Percentiles rank a stretch among this genome's conserved stretches.
phyloP scores from a whole-genome alignment of 1,140 invertebrate genomes.

The Apis florea region DNA sequence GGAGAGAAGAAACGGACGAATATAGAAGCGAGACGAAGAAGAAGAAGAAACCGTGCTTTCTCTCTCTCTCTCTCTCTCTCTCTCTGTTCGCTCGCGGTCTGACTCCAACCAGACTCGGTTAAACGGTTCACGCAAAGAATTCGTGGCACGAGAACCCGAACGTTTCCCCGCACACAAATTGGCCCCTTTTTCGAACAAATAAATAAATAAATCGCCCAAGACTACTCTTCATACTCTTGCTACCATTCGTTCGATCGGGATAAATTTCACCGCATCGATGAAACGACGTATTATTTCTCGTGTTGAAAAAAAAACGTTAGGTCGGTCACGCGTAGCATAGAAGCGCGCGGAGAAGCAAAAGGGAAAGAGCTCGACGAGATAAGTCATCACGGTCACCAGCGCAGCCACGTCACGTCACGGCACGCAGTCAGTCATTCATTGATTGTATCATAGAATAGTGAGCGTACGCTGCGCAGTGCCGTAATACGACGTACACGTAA shows the following conservation, averaged over 20 bases:
- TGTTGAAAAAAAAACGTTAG: background rate
- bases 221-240: no score
- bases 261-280: no score
- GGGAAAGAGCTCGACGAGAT: slow-evolving; percentile 47
- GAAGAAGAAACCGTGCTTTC: background rate
- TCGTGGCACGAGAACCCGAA: background rate
- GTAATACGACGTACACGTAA: slow-evolving; percentile 61
- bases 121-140: slow-evolving; percentile 26
- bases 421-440: slow-evolving; percentile 71
- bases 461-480: slow-evolving; percentile 57
- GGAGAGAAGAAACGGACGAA: slow-evolving; percentile 24
- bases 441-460: slow-evolving; percentile 70
- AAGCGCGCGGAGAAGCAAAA: background rate
- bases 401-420: slow-evolving; percentile 58
- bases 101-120: slow-evolving; percentile 19
- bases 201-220: no score
- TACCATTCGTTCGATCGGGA: no score
- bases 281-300: background rate
- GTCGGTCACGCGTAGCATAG: background rate
- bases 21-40: slow-evolving; percentile 23
- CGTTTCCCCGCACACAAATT: background rate
- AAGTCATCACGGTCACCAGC: slow-evolving; percentile 64
- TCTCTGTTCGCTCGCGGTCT: background rate
- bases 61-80: background rate
- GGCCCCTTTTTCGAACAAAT: background rate